Evolutionary conservation across 2,797 vertebrate species (phyloP).

Genomic region (Muscicapa striata): DNA sequence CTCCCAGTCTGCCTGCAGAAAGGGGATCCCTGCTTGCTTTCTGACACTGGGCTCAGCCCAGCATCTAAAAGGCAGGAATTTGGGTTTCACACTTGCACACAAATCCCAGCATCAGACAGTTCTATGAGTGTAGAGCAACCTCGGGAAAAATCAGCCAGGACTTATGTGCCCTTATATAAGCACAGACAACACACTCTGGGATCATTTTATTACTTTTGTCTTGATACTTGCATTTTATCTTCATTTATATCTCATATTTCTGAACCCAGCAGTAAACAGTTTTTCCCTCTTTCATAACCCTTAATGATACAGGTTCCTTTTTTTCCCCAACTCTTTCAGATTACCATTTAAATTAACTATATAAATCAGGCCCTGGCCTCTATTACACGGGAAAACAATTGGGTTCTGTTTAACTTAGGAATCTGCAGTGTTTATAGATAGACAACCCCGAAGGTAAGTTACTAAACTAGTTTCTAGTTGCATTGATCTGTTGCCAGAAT

Average conservation of each 20-base stretch:
- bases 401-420: conserved; percentile 71
- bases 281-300: conserved; percentile 53
- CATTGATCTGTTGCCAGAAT: conserved; percentile 70
- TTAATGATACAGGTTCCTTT: conserved; percentile 46
- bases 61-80: not conserved
- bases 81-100: not conserved
- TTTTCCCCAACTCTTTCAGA: conserved; percentile 39
- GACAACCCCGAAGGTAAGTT: conserved; percentile 66
- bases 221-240: conserved; percentile 44
- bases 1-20: not conserved
- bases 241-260: conserved; percentile 45
- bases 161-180: not conserved
- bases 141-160: not conserved
- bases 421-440: conserved; percentile 72
- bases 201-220: conserved; percentile 18
- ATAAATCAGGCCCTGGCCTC: conserved; percentile 61
- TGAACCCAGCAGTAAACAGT: conserved; percentile 44
- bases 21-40: not conserved
- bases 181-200: not conserved
- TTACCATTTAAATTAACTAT: conserved; percentile 69
- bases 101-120: not conserved
- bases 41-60: not conserved
- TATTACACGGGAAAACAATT: conserved; percentile 63
- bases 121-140: not conserved
- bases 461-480: conserved; percentile 71